Evolutionary conservation across 2,113 vertebrate genomes (phyloP).

Genomic region (Hemiscyllium ocellatum): DNA sequence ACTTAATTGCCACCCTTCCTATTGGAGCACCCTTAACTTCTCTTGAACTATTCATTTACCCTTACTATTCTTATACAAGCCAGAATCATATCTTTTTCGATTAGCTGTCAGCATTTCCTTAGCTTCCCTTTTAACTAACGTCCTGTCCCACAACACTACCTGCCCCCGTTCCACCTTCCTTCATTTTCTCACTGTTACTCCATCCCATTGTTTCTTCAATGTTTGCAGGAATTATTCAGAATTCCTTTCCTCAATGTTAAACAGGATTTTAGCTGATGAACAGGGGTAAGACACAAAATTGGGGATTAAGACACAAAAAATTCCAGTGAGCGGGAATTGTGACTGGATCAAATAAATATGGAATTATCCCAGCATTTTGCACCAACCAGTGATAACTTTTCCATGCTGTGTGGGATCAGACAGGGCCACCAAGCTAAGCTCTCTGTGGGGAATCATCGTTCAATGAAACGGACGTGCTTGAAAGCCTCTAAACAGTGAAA

Average conservation of each 20-base stretch:
- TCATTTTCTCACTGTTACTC: not conserved
- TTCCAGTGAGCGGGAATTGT: too few relatives aligned
- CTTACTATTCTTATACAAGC: not conserved
- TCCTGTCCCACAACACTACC: not conserved
- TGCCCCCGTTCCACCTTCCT: not conserved
- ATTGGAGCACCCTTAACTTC: not conserved
- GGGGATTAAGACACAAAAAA: too few relatives aligned
- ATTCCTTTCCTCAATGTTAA: not conserved
- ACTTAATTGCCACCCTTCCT: not conserved
- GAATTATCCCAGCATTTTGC: too few relatives aligned
- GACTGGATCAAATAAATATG: too few relatives aligned
- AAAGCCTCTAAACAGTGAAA: too few relatives aligned
- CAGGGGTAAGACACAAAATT: too few relatives aligned
- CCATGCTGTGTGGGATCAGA: too few relatives aligned
- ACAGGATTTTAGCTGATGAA: not conserved
- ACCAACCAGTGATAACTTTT: too few relatives aligned
- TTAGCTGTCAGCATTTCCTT: not conserved
- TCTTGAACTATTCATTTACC: not conserved
- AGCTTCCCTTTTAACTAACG: not conserved
- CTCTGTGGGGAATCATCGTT: too few relatives aligned
- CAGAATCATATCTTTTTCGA: not conserved
- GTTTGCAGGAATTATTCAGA: not conserved
- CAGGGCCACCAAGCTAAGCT: too few relatives aligned
- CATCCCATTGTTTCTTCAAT: not conserved
- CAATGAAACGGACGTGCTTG: too few relatives aligned